Conservation (phyloP, 2,888 invertebrate species). For the Cactoblastis cactorum region DNA sequence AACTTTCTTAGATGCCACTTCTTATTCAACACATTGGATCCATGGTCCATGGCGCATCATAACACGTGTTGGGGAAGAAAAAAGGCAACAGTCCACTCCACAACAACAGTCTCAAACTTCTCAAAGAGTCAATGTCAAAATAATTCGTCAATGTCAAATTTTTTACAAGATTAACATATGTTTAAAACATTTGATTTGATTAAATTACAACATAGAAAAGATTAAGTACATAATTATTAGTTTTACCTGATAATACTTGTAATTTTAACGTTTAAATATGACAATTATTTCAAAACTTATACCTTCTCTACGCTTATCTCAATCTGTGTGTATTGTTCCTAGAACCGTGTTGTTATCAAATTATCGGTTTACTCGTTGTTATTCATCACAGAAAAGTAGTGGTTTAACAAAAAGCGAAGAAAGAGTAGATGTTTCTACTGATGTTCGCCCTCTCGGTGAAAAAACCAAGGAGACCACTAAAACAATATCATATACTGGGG, state of each 20-base stretch:
- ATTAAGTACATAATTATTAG: no score
- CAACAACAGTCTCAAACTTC: no score
- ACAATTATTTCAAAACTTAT: conserved; percentile 59
- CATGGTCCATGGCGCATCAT: no score
- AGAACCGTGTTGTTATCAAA: conserved; percentile 33
- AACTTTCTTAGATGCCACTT: no score
- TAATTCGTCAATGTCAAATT: no score
- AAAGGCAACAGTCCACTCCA: no score
- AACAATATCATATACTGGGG: conserved; percentile 90
- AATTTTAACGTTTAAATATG: conserved; percentile 38
- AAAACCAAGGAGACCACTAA: conserved; percentile 95
- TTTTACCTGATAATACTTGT: neutral
- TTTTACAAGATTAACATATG: no score
- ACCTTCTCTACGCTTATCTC: conserved; percentile 46
- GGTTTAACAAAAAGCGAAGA: conserved; percentile 59
- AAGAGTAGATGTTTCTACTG: conserved; percentile 64
- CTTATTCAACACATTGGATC: no score
- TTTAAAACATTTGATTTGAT: no score
- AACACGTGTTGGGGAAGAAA: no score
- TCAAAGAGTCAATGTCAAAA: no score
- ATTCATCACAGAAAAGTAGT: conserved; percentile 49
- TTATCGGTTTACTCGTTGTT: conserved; percentile 38
- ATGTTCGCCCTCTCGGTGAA: conserved; percentile 84
- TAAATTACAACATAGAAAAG: no score
- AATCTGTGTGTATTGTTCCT: conserved; percentile 39